phyloP scores from a whole-genome alignment of 2,113 vertebrate genomes.

The Neolamprologus toae region DNA sequence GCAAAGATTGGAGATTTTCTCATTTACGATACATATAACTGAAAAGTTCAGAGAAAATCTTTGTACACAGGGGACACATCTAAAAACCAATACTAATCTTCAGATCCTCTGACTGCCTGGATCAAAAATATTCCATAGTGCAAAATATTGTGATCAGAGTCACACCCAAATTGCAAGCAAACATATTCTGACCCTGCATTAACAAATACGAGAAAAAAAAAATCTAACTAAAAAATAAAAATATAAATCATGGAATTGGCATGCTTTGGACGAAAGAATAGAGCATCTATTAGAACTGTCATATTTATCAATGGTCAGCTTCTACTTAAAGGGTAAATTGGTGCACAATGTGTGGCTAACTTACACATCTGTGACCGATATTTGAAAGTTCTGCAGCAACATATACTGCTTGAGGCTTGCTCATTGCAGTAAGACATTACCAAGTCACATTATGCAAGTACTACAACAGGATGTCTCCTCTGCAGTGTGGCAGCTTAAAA shows the following conservation, averaged over 20 bases:
- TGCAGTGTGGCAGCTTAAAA: background rate
- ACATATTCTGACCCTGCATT: background rate
- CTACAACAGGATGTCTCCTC: background rate
- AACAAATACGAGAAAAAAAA: background rate
- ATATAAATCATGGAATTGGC: background rate
- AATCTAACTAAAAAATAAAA: background rate
- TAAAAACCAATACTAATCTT: background rate
- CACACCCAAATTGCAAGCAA: background rate
- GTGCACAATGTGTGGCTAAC: background rate
- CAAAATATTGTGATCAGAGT: background rate
- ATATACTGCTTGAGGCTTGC: background rate
- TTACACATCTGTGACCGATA: background rate
- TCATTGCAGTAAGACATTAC: background rate
- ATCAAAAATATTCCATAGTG: background rate
- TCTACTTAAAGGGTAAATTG: background rate
- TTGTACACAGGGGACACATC: background rate
- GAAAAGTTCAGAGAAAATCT: background rate
- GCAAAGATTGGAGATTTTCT: background rate
- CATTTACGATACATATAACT: background rate
- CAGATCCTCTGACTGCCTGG: background rate
- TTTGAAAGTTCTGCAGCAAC: background rate
- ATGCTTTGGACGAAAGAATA: too few species aligned
- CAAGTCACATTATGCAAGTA: background rate
- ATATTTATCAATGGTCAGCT: background rate
- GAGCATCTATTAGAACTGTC: background rate